Evolutionary conservation across 2,888 invertebrate genomes (phyloP).

Genomic region (Euspilapteryx auroguttella): DNA sequence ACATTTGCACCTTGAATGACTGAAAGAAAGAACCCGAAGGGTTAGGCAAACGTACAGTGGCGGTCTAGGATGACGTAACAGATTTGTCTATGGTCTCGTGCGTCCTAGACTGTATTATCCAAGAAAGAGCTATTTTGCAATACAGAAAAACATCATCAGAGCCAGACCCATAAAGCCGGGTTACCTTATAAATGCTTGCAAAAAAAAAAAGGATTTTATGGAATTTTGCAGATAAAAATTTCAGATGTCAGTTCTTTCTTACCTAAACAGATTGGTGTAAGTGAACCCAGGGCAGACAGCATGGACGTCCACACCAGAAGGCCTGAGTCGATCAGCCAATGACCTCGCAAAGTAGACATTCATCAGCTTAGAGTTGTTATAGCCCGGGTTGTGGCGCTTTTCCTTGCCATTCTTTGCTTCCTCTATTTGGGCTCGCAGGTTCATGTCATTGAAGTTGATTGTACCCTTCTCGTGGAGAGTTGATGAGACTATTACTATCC

Average conservation of each 20-base stretch:
- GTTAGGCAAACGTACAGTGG: no score
- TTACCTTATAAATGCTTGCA: no score
- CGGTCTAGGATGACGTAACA: no score
- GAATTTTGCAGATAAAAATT: no score
- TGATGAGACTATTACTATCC: constrained; percentile 74
- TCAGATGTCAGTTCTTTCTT: constrained; percentile 15
- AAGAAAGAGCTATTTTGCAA: neutral
- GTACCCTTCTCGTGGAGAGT: constrained; percentile 69
- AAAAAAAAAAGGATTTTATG: no score
- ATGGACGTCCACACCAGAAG: constrained; percentile 64
- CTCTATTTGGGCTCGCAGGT: constrained; percentile 54
- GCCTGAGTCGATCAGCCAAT: constrained; percentile 58
- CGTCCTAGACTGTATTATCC: neutral
- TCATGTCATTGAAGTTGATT: constrained; percentile 69
- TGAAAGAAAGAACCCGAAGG: no score
- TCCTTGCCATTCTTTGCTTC: constrained; percentile 26
- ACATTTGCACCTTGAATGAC: no score
- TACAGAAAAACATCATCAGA: no score
- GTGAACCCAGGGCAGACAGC: constrained; percentile 80
- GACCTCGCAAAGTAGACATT: constrained; percentile 72
- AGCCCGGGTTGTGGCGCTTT: constrained; percentile 58
- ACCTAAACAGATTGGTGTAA: constrained; percentile 74
- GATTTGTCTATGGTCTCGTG: neutral
- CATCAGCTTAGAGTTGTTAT: constrained; percentile 77
- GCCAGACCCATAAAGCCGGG: no score